A percentile compares a stretch with the other conserved stretches of the same genome.
phyloP scores from a whole-genome alignment of 2,888 invertebrate genomes.

The Neocrepidodera transversa region DNA sequence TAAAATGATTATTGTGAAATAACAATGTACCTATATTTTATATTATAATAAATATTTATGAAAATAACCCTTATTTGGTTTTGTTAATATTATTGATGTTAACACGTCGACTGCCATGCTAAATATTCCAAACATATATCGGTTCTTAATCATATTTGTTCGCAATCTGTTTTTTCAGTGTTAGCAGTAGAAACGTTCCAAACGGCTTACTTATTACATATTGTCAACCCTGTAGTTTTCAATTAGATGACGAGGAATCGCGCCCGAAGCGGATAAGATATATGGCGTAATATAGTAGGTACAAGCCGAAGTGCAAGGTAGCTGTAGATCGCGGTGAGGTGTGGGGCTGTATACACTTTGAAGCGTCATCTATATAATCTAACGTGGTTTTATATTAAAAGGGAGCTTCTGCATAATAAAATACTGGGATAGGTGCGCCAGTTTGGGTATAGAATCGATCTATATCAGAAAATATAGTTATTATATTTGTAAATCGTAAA shows the following conservation, averaged over 20 bases:
- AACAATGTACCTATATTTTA: too few relatives aligned
- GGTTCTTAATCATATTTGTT: too few relatives aligned
- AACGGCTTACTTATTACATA: too few relatives aligned
- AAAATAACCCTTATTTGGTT: too few relatives aligned
- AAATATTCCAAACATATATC: too few relatives aligned
- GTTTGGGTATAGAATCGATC: neutral
- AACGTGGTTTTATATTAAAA: conserved; percentile 21
- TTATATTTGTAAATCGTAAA: conserved; percentile 10
- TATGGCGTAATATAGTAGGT: neutral
- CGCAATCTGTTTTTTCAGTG: too few relatives aligned
- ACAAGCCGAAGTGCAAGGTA: neutral
- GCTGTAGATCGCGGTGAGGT: neutral
- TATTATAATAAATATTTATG: too few relatives aligned
- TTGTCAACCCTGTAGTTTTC: neutral
- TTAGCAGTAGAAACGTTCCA: too few relatives aligned
- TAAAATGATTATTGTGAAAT: too few relatives aligned
- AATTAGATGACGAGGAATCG: neutral
- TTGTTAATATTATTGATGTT: too few relatives aligned
- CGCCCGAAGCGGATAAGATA: neutral
- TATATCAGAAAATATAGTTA: conserved; percentile 1
- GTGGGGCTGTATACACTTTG: conserved; percentile 6
- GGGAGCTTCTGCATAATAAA: conserved; percentile 12
- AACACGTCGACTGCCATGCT: too few relatives aligned
- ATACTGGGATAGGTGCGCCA: neutral
- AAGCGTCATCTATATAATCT: conserved; percentile 10